Base-by-base conservation (phyloP, 2,888 invertebrate genomes). In the Coenonympha glycerion region DNA sequence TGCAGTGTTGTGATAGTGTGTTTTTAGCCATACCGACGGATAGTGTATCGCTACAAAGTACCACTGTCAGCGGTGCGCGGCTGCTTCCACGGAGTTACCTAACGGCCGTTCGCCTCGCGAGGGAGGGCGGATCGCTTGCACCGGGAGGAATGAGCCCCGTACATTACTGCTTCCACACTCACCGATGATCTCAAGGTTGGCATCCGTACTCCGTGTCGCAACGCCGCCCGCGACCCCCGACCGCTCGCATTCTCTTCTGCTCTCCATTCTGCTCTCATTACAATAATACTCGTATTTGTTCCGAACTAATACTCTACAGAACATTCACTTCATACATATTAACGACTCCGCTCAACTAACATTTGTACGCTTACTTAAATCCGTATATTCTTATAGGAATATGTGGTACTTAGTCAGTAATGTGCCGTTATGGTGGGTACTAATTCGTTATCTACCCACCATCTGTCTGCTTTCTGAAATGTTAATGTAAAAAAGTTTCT, bases 151-250 rank as follows among this genome's bases (percentile, higher is more conserved):
- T 87, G 87, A 86, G 85, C 85, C 85, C 85, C 79, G 84, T 73
- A 76, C 73, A 83, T 73, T 76, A 83, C 76, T 74, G 73, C 64
- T 79, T 76, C 74, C 71, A 76, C 77, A 83, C 82, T 81, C 79
- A 85, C 84, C 87, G 86, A 87, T 87, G 87, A 87, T 86, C 86
- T 86, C 86, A 83, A 86, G 87, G 87, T 87, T 80, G 73, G 83
- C 67, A 71, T 68, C 63, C 59, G 55, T 55, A 56, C 56, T 57
- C 64, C 60, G 68, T 79, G 77, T 76, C 76, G 79, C 73, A 71
- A 79, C 68, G 71, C 71, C 64, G 71, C 71, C 72, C 65, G 68
- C 62, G 71, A 74, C 77, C 76, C 75, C 68, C 76, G 72, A 66
- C 69, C 66, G 66, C 72, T 74, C 69, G 68, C 74, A 70, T 73